A percentile compares a stretch with the other conserved stretches of the same genome.
These are phyloP conservation scores for Bactericera cockerelli DNA, from an alignment of 1,140 invertebrate genomes.

Conservation along the genomic window DNA sequence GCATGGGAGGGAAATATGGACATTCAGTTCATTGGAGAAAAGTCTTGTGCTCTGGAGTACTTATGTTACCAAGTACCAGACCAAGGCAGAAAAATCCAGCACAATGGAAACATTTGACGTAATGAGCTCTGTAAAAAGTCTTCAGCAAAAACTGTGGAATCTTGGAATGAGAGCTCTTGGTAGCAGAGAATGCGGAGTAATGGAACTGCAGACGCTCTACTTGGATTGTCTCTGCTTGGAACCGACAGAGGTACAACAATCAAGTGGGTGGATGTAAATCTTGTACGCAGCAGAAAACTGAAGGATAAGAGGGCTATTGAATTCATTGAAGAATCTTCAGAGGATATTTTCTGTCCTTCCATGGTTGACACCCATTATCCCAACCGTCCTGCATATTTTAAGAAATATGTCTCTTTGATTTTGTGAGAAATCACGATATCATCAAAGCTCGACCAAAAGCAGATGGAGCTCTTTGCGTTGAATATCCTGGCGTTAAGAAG, in stretches of 20 bases:
- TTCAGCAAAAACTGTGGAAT: conserved; percentile 19
- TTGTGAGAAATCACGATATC: conserved; percentile 13
- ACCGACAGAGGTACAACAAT: conserved; percentile 23
- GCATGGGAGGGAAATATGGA: conserved; percentile 23
- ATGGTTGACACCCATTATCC: conserved; percentile 24
- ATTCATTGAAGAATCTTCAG: conserved; percentile 20
- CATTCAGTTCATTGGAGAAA: conserved; percentile 22
- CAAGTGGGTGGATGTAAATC: conserved; percentile 22
- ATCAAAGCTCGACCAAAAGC: neutral
- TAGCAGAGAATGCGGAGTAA: conserved; percentile 21
- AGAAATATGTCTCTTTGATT: conserved; percentile 20
- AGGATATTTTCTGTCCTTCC: conserved; percentile 21
- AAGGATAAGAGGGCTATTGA: conserved; percentile 20
- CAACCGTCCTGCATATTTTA: conserved; percentile 19
- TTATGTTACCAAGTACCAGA: conserved; percentile 22
- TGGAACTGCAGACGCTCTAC: conserved; percentile 20
- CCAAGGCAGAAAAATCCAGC: conserved; percentile 20
- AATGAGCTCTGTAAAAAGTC: conserved; percentile 19
- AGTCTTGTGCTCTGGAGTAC: conserved; percentile 15
- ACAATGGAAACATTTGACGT: conserved; percentile 16
- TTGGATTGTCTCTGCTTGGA: conserved; percentile 18
- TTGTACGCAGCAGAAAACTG: conserved; percentile 18
- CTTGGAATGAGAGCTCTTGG: conserved; percentile 18
- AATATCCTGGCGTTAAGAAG: neutral
- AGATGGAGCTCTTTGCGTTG: conserved; percentile 20